Percentiles rank a stretch among this genome's conserved stretches.
Conservation (phyloP, 2,888 invertebrate genomes). For the Polyommatus icarus region DNA sequence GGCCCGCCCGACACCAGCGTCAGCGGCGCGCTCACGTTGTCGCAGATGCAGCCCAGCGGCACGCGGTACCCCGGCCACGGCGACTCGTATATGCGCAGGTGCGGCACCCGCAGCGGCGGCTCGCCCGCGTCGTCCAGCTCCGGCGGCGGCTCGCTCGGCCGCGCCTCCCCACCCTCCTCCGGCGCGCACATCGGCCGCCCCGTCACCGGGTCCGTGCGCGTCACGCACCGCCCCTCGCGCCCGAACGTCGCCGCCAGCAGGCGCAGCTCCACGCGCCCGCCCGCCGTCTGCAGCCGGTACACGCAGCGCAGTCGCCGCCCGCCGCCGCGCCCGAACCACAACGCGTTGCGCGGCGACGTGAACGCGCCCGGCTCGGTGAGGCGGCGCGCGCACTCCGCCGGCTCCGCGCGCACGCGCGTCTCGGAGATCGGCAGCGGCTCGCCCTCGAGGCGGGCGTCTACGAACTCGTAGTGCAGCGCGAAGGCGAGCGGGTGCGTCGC, state of each 20-base stretch:
- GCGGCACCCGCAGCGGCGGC: slow-evolving; percentile 68
- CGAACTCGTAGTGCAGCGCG: slow-evolving; percentile 89
- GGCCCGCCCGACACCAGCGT: slow-evolving; percentile 53
- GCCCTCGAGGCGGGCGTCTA: slow-evolving; percentile 89
- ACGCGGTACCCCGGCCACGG: slow-evolving; percentile 87
- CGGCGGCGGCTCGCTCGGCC: slow-evolving; percentile 46
- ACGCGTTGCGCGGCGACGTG: slow-evolving; percentile 88
- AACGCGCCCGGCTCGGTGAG: slow-evolving; percentile 79
- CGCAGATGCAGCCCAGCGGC: slow-evolving; percentile 89
- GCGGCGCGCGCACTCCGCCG: slow-evolving; percentile 61
- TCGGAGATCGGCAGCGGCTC: slow-evolving; percentile 76
- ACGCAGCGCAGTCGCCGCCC: slow-evolving; percentile 87
- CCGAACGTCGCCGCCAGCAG: slow-evolving; percentile 87
- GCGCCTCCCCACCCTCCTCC: slow-evolving; percentile 45
- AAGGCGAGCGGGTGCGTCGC: slow-evolving; percentile 89
- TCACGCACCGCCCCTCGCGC: slow-evolving; percentile 79
- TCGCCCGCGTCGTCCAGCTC: slow-evolving; percentile 57
- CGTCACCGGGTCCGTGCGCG: slow-evolving; percentile 86
- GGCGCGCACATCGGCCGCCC: slow-evolving; percentile 76
- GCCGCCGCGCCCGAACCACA: slow-evolving; percentile 92
- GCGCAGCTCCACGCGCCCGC: slow-evolving; percentile 83
- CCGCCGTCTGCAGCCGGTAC: slow-evolving; percentile 86
- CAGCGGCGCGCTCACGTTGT: slow-evolving; percentile 80
- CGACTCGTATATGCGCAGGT: slow-evolving; percentile 83
- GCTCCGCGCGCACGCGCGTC: slow-evolving; percentile 57